Evolutionary conservation across 1,140 invertebrate species (phyloP), one percentile per base, ranked within the genome.

Genomic region (Druon quercuslanigerum): DNA sequence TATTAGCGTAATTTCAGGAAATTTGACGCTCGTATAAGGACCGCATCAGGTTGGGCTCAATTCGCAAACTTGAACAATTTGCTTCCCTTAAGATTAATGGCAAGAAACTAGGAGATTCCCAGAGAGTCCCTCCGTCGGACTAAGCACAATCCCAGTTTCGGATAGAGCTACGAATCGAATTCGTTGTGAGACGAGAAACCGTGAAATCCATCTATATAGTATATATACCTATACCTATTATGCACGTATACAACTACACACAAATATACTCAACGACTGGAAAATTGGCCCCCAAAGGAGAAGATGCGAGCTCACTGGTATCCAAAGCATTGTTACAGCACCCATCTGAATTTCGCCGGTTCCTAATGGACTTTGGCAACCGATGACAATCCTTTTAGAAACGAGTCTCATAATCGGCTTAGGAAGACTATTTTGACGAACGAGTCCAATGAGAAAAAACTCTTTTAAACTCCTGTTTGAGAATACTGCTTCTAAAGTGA

Each of bases 41-140:
- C 77, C 73, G 40, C 60, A 66, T 66, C 25, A 40, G 50, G 14
- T 33, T 74, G 70, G 46, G 54, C 79, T 57, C 75, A 76, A 78
- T 79, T 75, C 72, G 13, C 54, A 50, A 52, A 56, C 76, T 81
- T 72, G 66, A 60, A 71, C 51, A 74, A 74, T 80, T 80, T 76
- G 72, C 13, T 46, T 51, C 71, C 72, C 70, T 70, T 71, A 57
- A 76, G 79, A 83, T 83, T 83, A 79, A 83, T 83, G 74, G 79
- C 57, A 19, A 56, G 52, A 76, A 77, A 75, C 77, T 71, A 40
- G 50, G 54, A 75, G 74, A 79, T 80, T 79, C 78, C 13, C 40
- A 71, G 75, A 52, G 71, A 76, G 57, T 76, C 33, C 72, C 66
- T 78, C 20, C 33, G 12, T 66, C 25, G 57, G 14, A 6, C 54